These are phyloP conservation scores for Conger conger DNA, from an alignment of 2,113 vertebrate species.

Conservation along the genomic window DNA sequence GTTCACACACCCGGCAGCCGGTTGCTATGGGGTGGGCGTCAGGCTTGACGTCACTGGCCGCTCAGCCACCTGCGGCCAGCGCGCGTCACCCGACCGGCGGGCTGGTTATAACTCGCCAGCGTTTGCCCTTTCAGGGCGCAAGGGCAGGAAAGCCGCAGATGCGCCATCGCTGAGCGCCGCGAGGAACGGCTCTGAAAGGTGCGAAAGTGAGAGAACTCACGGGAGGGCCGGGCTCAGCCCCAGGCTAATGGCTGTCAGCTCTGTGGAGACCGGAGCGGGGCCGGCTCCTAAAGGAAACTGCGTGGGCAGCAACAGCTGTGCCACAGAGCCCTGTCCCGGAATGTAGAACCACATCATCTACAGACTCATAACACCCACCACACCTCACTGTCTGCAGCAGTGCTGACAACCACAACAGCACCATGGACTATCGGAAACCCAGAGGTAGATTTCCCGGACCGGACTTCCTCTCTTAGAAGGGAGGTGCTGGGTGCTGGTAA, in stretches of 20 bases:
- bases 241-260: not conserved
- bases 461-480: not conserved
- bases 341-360: not conserved
- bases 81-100: slow-evolving; percentile 6
- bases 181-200: not conserved
- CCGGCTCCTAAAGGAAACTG: not conserved
- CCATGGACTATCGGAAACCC: not conserved
- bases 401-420: not conserved
- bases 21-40: slow-evolving; percentile 34
- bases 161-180: not conserved
- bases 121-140: not conserved
- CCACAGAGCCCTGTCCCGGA: not conserved
- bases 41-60: slow-evolving; percentile 37
- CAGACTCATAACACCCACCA: slow-evolving; percentile 5
- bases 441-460: not conserved
- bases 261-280: not conserved
- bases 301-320: not conserved
- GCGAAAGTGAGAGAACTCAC: not conserved
- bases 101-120: not conserved
- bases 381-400: not conserved
- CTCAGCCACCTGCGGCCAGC: slow-evolving; percentile 25
- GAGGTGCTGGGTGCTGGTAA: not conserved
- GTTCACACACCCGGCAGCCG: slow-evolving; percentile 23
- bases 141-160: not conserved
- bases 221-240: not conserved